A percentile compares a stretch with the other conserved stretches of the same genome.
Evolutionary conservation across 2,888 invertebrate species (phyloP).

Genomic region (Tanypteryx hageni): DNA sequence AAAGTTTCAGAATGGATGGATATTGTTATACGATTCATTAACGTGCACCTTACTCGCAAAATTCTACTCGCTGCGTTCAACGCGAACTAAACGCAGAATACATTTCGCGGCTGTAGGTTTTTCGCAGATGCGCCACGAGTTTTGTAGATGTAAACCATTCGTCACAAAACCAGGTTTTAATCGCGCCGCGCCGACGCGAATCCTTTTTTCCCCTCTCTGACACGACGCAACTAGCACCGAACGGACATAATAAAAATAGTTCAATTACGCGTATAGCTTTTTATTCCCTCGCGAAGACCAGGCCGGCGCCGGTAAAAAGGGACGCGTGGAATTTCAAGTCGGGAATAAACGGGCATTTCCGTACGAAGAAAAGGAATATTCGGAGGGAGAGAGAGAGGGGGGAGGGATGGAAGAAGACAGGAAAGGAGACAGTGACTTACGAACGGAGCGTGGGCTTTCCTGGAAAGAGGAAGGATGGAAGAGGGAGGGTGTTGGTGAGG

Average conservation of each 20-base stretch:
- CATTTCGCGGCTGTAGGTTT: too few species aligned
- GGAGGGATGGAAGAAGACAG: background rate
- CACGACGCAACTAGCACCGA: background rate
- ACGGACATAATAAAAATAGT: background rate
- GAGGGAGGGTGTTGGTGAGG: background rate
- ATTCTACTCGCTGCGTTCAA: too few species aligned
- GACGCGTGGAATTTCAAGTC: background rate
- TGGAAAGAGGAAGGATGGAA: background rate
- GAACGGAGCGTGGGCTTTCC: slow-evolving; percentile 6
- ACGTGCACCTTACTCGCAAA: too few species aligned
- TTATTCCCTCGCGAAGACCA: background rate
- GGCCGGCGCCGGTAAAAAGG: background rate
- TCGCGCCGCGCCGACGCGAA: background rate
- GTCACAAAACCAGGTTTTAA: too few species aligned
- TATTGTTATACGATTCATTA: too few species aligned
- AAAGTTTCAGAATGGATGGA: too few species aligned
- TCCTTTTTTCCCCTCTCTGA: background rate
- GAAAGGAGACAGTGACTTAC: slow-evolving; percentile 19
- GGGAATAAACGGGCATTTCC: slow-evolving; percentile 22
- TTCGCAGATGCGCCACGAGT: too few species aligned
- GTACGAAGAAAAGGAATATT: background rate
- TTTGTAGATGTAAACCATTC: too few species aligned
- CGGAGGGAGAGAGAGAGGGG: background rate
- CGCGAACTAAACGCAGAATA: too few species aligned
- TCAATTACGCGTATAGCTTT: background rate